Percentiles rank a stretch among this genome's conserved stretches.
phyloP scores from a whole-genome alignment of 2,888 invertebrate species.

The Platycnemis pennipes region DNA sequence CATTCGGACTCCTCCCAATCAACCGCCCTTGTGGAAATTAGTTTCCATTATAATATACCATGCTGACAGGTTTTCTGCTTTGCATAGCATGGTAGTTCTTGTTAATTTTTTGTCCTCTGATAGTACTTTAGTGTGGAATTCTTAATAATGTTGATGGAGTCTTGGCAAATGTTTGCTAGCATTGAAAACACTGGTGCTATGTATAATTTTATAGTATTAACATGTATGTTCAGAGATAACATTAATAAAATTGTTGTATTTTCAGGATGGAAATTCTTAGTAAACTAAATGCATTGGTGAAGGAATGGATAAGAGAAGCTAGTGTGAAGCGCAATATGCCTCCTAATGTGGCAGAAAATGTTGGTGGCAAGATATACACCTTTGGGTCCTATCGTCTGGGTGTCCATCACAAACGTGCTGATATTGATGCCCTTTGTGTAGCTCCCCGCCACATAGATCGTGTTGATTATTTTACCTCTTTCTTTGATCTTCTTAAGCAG shows the following conservation, averaged over 20 bases:
- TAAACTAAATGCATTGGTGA: conserved; percentile 93
- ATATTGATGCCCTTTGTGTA: conserved; percentile 99
- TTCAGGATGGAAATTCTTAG: conserved; percentile 82
- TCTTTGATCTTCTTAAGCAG: conserved; percentile 93
- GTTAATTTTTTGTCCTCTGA: no score
- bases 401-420: conserved; percentile 90
- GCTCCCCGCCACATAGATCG: conserved; percentile 97
- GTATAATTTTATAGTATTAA: no score
- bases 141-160: no score
- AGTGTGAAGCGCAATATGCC: conserved; percentile 96
- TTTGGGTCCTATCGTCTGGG: conserved; percentile 94
- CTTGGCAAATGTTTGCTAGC: no score
- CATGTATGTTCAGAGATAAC: no score
- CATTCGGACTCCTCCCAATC: no score
- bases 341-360: conserved; percentile 90
- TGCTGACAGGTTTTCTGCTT: no score
- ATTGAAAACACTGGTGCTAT: no score
- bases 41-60: no score
- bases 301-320: conserved; percentile 96
- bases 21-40: no score
- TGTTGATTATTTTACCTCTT: conserved; percentile 96
- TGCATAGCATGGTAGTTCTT: no score
- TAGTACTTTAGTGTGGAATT: no score
- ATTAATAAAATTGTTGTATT: conserved; percentile 55
- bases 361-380: conserved; percentile 99